phyloP scores from a whole-genome alignment of 1,140 invertebrate species.

The Notospermus geniculatus region DNA sequence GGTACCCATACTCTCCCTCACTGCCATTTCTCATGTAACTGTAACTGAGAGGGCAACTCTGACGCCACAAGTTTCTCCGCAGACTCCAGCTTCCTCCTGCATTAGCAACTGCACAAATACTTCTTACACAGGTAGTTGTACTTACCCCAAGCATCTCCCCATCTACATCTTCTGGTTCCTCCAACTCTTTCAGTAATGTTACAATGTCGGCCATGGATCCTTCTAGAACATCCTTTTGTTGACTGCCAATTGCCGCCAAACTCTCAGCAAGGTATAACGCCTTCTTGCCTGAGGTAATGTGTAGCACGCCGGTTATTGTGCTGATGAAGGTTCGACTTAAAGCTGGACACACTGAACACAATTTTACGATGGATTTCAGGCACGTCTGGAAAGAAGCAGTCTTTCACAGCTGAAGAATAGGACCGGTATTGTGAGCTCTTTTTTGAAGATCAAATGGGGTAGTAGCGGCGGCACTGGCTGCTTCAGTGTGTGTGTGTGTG shows the following conservation, averaged over 20 bases:
- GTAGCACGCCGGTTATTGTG: conserved; percentile 56
- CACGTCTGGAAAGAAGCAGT: conserved; percentile 44
- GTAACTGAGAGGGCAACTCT: too few relatives aligned
- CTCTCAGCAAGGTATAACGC: conserved; percentile 64
- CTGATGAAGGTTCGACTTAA: conserved; percentile 66
- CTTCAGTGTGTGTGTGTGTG: conserved; percentile 36
- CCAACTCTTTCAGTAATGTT: not conserved
- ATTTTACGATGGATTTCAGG: conserved; percentile 68
- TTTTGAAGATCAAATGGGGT: not conserved
- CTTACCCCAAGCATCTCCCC: not conserved
- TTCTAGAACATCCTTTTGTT: conserved; percentile 61
- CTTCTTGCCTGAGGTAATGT: conserved; percentile 35
- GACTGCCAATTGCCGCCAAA: conserved; percentile 71
- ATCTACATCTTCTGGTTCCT: not conserved
- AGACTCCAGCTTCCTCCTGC: too few relatives aligned
- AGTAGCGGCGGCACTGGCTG: too few relatives aligned
- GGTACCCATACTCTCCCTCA: too few relatives aligned
- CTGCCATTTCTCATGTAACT: too few relatives aligned
- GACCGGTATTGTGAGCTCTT: conserved; percentile 3
- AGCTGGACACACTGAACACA: conserved; percentile 64
- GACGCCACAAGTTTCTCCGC: too few relatives aligned
- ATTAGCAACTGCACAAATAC: too few relatives aligned
- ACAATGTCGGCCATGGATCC: conserved; percentile 20
- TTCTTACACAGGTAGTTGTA: not conserved
- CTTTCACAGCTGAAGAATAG: conserved; percentile 35